phyloP scores from a whole-genome alignment of 2,113 vertebrate genomes.

The Formicarius rufipectus region DNA sequence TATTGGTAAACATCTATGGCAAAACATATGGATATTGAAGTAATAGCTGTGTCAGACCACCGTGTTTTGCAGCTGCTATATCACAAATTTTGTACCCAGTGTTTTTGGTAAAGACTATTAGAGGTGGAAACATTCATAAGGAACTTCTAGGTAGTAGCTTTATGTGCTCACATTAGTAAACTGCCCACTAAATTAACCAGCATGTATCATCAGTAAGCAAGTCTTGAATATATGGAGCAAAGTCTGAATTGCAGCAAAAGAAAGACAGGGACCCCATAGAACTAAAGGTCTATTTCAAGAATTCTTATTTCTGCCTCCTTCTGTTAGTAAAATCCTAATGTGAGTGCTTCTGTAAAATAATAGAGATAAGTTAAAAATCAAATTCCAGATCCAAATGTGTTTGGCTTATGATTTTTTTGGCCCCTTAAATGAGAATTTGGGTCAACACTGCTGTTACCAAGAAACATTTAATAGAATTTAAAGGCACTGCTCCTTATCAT shows the following conservation, averaged over 20 bases:
- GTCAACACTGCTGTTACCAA: not conserved
- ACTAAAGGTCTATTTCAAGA: not conserved
- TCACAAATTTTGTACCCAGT: not conserved
- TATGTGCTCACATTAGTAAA: not conserved
- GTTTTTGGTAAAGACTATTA: not conserved
- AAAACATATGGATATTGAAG: not conserved
- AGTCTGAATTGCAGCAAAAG: not conserved
- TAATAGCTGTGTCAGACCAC: not conserved
- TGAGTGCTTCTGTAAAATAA: not conserved
- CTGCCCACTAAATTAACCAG: not conserved
- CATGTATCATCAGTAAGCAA: not conserved
- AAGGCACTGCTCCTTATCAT: not conserved
- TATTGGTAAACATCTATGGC: conserved; percentile 51
- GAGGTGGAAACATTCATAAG: not conserved
- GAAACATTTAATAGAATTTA: not conserved
- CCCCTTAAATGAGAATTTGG: not conserved
- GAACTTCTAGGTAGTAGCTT: not conserved
- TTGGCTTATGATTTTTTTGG: not conserved
- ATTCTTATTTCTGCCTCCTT: not conserved
- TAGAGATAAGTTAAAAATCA: not conserved
- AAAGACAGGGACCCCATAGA: not conserved
- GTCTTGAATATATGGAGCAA: not conserved
- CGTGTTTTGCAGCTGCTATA: not conserved
- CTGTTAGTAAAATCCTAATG: not conserved
- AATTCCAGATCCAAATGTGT: not conserved